These are phyloP conservation scores for Troides oblongomaculatus DNA, from an alignment of 2,888 invertebrate genomes.

Conservation along the genomic window DNA sequence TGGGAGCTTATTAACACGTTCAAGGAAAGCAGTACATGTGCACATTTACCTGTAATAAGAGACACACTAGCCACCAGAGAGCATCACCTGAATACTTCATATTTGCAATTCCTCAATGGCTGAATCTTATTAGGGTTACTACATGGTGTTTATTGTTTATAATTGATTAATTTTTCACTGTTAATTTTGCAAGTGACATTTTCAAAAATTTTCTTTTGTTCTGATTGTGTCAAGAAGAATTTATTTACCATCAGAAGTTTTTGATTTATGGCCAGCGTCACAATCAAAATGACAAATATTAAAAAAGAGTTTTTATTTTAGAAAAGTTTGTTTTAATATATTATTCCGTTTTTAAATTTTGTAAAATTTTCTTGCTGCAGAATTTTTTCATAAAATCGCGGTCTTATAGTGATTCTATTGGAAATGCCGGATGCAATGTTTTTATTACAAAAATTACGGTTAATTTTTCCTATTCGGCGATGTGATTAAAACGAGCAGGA, in stretches of 20 bases:
- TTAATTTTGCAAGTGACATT: slow-evolving; percentile 55
- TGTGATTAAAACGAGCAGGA: no score
- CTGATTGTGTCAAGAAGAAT: slow-evolving; percentile 38
- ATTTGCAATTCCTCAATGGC: slow-evolving; percentile 25
- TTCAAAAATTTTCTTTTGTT: slow-evolving; percentile 60
- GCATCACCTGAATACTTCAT: slow-evolving; percentile 29
- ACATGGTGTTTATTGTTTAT: slow-evolving; percentile 48
- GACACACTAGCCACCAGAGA: slow-evolving; percentile 57
- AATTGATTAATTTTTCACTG: slow-evolving; percentile 42
- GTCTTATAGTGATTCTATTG: neutral
- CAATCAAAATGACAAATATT: slow-evolving; percentile 4
- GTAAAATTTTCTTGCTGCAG: neutral
- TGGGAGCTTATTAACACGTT: neutral
- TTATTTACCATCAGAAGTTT: slow-evolving; percentile 9
- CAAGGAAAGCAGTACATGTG: neutral
- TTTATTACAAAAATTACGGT: no score
- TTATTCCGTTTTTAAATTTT: neutral
- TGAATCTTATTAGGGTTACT: slow-evolving; percentile 35
- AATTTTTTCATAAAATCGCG: neutral
- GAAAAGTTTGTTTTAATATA: neutral
- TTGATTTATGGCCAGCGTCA: slow-evolving; percentile 23
- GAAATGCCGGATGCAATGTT: no score
- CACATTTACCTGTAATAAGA: slow-evolving; percentile 59
- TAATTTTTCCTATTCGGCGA: no score
- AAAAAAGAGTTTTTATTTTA: slow-evolving; percentile 1